Evolutionary conservation across 2,113 vertebrate species (phyloP), one percentile per base, ranked within the genome.

Genomic region (Pipa parva): DNA sequence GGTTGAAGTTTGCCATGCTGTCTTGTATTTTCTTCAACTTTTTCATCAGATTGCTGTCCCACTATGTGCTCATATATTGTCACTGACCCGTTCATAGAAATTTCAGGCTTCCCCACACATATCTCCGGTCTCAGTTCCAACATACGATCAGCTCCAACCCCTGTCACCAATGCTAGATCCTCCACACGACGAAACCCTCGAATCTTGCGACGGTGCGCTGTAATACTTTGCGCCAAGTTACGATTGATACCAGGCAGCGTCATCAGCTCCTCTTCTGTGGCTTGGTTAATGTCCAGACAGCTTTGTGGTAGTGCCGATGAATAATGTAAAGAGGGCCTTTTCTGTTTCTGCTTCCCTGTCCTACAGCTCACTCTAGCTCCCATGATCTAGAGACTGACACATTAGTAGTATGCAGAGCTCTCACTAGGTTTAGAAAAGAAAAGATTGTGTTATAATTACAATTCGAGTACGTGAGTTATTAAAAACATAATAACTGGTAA

Each of bases 191-290:
- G 73, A 54, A 75, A 75, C 22, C 73, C 71, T 1, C 55, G 58
- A 11, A 75, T 58, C 46, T 45, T 58, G 25, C 27, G 31, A 10
- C 73, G 73, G 51, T 75, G 62, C 4, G 46, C 51, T 22, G 62
- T 71, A 11, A 75, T 69, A 29, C 59, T 72, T 36, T 69, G 73
- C 0, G 73, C 73, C 31, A 72, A n/a, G 22, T 27, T 26, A 21
- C 73, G 63, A 15, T 24, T 37, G 9, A 75, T 45, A 17, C 73
- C 73, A 11, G 56, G 71, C 17, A 75, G 71, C 7, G 73, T 75
- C 73, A 75, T 75, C 20, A 75, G 48, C 64, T 75, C 63, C 7
- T 75, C 73, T 50, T 75, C 73, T 8, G 71, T 31, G 21, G 73
- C 73, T n/a, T 48, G n/a, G 52, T 75, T 75, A 29, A 75, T 26